phyloP scores from a whole-genome alignment of 2,888 invertebrate genomes.

The Molorchus minor region DNA sequence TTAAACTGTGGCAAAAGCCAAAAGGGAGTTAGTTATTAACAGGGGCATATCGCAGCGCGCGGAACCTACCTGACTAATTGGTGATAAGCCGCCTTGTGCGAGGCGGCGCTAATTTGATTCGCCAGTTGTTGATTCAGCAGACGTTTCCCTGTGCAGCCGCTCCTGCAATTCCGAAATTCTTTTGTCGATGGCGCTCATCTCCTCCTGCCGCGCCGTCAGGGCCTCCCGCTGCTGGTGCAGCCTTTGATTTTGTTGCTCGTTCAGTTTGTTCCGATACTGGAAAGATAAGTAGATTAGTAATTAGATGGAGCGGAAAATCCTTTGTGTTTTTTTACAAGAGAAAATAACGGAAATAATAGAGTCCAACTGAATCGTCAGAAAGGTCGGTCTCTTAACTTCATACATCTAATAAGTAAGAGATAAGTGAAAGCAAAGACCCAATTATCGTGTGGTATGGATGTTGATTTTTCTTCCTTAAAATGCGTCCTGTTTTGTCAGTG shows the following conservation, averaged over 20 bases:
- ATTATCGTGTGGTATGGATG: too few relatives aligned
- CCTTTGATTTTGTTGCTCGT: constrained; percentile 92
- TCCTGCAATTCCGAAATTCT: constrained; percentile 94
- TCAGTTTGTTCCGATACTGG: constrained; percentile 95
- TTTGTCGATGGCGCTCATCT: constrained; percentile 91
- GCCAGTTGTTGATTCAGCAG: constrained; percentile 81
- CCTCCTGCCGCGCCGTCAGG: constrained; percentile 87
- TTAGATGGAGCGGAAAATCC: too few relatives aligned
- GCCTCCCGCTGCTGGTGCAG: constrained; percentile 90
- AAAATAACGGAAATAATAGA: too few relatives aligned
- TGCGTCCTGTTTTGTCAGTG: too few relatives aligned
- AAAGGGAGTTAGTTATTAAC: background rate
- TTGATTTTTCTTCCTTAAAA: too few relatives aligned
- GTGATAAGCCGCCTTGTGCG: constrained; percentile 62
- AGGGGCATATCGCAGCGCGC: background rate
- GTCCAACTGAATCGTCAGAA: too few relatives aligned
- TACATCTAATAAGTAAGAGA: too few relatives aligned
- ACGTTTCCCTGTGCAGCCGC: constrained; percentile 86
- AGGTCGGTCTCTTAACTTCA: too few relatives aligned
- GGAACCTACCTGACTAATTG: constrained; percentile 59
- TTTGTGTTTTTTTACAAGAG: too few relatives aligned
- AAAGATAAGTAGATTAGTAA: constrained; percentile 44
- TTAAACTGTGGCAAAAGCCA: background rate
- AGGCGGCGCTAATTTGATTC: constrained; percentile 67
- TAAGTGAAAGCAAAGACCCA: too few relatives aligned